Conservation (phyloP, 2,797 vertebrate species). For the Falco biarmicus region DNA sequence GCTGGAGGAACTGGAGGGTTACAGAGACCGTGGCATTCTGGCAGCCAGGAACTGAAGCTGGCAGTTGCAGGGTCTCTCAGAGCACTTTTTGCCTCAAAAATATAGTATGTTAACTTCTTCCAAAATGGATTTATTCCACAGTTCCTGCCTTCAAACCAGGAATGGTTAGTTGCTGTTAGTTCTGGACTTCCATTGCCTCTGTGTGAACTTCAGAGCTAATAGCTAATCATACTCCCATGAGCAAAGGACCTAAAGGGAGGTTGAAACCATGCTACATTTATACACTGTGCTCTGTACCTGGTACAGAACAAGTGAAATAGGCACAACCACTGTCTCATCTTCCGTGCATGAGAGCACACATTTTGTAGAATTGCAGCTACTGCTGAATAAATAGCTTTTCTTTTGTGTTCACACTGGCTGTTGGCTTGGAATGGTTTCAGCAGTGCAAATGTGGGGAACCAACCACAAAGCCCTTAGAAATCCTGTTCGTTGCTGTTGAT, state of each 20-base stretch:
- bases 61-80: neutral
- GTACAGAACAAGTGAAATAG: neutral
- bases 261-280: neutral
- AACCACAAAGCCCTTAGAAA: neutral
- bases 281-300: neutral
- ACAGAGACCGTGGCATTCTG: neutral
- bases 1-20: neutral
- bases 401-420: neutral
- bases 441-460: neutral
- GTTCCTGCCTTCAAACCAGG: neutral
- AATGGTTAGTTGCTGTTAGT: neutral
- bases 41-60: neutral
- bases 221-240: neutral
- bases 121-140: neutral
- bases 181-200: neutral
- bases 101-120: neutral
- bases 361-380: neutral
- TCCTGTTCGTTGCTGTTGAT: neutral
- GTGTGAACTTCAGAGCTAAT: neutral
- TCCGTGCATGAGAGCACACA: neutral
- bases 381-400: neutral
- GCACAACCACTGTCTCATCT: accelerated
- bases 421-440: neutral
- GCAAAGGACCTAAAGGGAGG: neutral
- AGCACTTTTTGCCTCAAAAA: neutral